A percentile compares a stretch with the other conserved stretches of the same genome.
phyloP scores from a whole-genome alignment of 1,140 invertebrate genomes.

The Drosophila sucinea region DNA sequence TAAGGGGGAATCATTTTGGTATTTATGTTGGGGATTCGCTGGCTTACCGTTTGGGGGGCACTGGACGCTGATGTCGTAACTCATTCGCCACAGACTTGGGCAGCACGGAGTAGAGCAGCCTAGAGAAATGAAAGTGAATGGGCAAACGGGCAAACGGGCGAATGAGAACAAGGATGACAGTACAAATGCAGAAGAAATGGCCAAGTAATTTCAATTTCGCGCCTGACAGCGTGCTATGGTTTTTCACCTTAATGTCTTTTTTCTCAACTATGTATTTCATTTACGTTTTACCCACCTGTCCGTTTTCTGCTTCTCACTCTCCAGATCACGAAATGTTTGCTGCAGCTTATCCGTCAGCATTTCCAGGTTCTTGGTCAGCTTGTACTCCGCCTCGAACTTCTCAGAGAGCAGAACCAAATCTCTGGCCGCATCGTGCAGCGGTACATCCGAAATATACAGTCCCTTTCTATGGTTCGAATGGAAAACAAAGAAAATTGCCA shows the following conservation, averaged over 20 bases:
- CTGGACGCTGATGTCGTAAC: conserved; percentile 93
- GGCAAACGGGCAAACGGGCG: conserved; percentile 15
- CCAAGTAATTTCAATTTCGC: conserved; percentile 77
- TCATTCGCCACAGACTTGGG: conserved; percentile 97
- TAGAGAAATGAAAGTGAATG: conserved; percentile 73
- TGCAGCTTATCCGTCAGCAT: conserved; percentile 98
- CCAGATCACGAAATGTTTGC: conserved; percentile 96
- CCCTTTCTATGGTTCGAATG: conserved; percentile 87
- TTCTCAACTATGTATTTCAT: conserved; percentile 16
- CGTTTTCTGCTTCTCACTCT: conserved; percentile 98
- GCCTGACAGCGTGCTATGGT: conserved; percentile 65
- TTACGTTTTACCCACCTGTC: conserved; percentile 88
- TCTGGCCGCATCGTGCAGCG: conserved; percentile 97
- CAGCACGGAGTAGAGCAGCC: conserved; percentile 96
- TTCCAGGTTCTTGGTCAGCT: conserved; percentile 97
- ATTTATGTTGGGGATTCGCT: conserved; percentile 38
- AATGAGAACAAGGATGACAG: neutral
- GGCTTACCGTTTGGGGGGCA: conserved; percentile 88
- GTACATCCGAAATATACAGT: conserved; percentile 97
- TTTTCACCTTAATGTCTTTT: conserved; percentile 47
- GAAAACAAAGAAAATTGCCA: conserved; percentile 19
- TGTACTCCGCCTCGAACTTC: conserved; percentile 99
- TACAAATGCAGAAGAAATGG: conserved; percentile 47
- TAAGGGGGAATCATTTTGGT: neutral
- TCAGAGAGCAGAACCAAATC: conserved; percentile 98